Conservation (phyloP, 2,113 vertebrate genomes). For the Alligator sinensis region DNA sequence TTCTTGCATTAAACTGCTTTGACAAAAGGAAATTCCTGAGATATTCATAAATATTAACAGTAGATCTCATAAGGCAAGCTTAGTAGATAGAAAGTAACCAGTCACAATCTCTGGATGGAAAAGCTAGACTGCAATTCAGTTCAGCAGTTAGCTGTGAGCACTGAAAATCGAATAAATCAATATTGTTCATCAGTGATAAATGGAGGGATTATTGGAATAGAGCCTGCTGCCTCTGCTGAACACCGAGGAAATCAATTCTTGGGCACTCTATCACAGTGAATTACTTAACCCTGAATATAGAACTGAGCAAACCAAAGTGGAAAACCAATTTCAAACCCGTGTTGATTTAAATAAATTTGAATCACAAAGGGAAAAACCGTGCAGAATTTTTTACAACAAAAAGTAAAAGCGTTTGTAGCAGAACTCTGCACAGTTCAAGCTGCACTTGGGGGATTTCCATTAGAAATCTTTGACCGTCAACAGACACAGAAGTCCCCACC, state of each 20-base stretch:
- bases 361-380: neutral
- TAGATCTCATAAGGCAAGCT: neutral
- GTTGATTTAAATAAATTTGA: neutral
- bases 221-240: neutral
- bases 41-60: neutral
- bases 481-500: neutral
- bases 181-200: neutral
- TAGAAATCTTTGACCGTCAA: neutral
- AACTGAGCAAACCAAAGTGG: neutral
- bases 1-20: neutral
- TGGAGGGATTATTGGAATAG: neutral
- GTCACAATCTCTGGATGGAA: neutral
- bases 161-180: neutral
- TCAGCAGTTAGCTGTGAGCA: neutral
- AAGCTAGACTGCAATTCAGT: neutral
- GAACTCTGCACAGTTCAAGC: neutral
- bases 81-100: neutral
- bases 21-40: neutral
- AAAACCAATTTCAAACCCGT: neutral
- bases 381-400: neutral
- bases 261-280: neutral
- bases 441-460: neutral
- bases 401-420: neutral
- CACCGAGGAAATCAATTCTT: neutral
- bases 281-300: neutral